Evolutionary conservation across 2,888 invertebrate species (phyloP), one percentile per base, ranked within the genome.

Genomic region (Drosophila meridionalis): DNA sequence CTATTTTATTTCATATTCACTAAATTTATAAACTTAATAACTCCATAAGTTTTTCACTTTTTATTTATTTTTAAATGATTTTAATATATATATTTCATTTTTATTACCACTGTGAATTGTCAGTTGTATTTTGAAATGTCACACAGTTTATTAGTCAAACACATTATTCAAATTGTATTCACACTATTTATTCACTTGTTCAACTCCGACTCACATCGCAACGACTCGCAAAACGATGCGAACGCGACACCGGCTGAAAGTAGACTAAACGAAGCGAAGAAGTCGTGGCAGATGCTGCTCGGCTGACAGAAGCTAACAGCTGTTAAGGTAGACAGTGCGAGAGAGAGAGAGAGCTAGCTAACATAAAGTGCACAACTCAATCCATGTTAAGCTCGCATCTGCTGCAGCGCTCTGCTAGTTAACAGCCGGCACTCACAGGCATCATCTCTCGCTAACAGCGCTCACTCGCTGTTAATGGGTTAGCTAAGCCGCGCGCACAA

Each of bases 161-260:
- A n/a, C 1, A 58, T 34, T 40, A 43, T 34, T 40, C 6, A 26
- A 26, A 28, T 50, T 45, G 34, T 5, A 14, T 60, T 42, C 58
- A 32, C 38, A 53, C 32, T 43, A 57, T 30, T 64, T 67, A 74
- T 69, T 67, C 65, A 68, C 69, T 71, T 66, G 47, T 40, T 69
- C 40, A 50, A 34, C 64, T 65, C 60, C 55, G 53, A 57, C 43
- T 60, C 47, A 28, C 28, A 30, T 48, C 45, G 47, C 60, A 57
- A 42, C 55, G 38, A 38, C 72, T 88, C 88, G 83, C 63, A 40
- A 50, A 57, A 57, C 69, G 80, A 70, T 80, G 81, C 76, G 74
- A 71, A 70, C 88, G 76, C 76, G 67, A 73, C 86, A 83, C 89
- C 90, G 91, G 90, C 84, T 83, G 76, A 84, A 80, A 79, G 84